Conservation (phyloP, 2,113 vertebrate genomes). For the Marmota monax region DNA sequence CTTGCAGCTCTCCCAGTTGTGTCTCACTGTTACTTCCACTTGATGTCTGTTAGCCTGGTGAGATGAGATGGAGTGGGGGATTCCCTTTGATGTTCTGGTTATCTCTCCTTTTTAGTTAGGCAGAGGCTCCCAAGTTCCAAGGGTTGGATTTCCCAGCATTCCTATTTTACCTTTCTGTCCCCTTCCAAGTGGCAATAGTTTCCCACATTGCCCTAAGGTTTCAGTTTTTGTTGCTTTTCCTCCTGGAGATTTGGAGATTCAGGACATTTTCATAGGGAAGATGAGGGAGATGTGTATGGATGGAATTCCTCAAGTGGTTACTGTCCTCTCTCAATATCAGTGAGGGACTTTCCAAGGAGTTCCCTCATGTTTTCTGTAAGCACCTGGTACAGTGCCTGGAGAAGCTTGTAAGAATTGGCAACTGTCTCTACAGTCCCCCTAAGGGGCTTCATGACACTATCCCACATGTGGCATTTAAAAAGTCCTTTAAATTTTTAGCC, state of each 20-base stretch:
- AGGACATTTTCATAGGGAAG: not conserved
- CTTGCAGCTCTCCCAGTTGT: not conserved
- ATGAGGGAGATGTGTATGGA: too few species aligned
- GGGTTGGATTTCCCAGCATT: not conserved
- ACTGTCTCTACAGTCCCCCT: too few species aligned
- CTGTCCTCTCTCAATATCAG: not conserved
- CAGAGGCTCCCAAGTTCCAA: not conserved
- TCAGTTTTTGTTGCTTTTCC: not conserved
- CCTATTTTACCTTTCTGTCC: not conserved
- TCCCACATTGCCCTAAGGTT: not conserved
- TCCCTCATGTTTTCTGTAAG: too few species aligned
- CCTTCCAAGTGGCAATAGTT: not conserved
- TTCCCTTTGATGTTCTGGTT: not conserved
- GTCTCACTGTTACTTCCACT: not conserved
- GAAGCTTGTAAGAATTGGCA: too few species aligned
- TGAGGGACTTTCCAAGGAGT: too few species aligned
- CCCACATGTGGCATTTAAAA: too few species aligned
- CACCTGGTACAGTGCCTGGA: too few species aligned
- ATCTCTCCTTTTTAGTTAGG: not conserved
- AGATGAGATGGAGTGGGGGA: not conserved
- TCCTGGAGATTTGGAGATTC: not conserved
- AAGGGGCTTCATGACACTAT: too few species aligned
- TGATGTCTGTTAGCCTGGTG: not conserved
- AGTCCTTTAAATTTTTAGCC: too few species aligned
- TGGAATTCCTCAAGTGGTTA: not conserved